Evolutionary conservation across 2,888 invertebrate genomes (phyloP).

Genomic region (Thymelicus sylvestris): DNA sequence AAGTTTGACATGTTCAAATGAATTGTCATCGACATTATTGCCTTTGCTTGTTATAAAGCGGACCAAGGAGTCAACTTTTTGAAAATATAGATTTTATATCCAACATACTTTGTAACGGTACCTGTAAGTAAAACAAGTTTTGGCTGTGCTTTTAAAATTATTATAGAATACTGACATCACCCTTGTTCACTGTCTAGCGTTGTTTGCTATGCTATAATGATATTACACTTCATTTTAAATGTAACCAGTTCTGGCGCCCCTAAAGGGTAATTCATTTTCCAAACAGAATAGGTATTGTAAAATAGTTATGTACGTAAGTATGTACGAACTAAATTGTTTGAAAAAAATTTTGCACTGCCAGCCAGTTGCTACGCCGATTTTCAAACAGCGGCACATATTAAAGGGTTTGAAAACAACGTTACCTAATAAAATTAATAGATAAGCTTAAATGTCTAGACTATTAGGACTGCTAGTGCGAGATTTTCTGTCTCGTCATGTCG

Average conservation of each 20-base stretch:
- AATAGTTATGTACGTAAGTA: background rate
- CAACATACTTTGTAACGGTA: conserved; percentile 57
- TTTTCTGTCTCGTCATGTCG: background rate
- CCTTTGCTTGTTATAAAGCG: conserved; percentile 80
- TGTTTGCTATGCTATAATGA: background rate
- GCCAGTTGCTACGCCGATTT: background rate
- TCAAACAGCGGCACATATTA: background rate
- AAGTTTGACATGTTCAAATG: conserved; percentile 30
- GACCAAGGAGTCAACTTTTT: conserved; percentile 81
- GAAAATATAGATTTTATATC: conserved; percentile 70
- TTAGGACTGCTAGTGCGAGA: background rate
- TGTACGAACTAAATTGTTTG: background rate
- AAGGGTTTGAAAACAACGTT: background rate
- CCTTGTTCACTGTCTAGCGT: conserved; percentile 12
- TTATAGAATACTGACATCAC: conserved; percentile 22
- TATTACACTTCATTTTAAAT: background rate
- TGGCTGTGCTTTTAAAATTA: conserved; percentile 76
- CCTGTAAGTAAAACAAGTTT: conserved; percentile 64
- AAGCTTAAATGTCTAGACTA: background rate
- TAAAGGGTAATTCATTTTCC: background rate
- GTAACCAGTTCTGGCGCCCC: background rate
- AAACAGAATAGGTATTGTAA: background rate
- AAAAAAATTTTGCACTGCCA: background rate
- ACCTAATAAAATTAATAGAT: background rate
- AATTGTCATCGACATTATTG: conserved; percentile 56